Evolutionary conservation across 2,113 vertebrate genomes (phyloP).

Genomic region (Apeltes quadracus): DNA sequence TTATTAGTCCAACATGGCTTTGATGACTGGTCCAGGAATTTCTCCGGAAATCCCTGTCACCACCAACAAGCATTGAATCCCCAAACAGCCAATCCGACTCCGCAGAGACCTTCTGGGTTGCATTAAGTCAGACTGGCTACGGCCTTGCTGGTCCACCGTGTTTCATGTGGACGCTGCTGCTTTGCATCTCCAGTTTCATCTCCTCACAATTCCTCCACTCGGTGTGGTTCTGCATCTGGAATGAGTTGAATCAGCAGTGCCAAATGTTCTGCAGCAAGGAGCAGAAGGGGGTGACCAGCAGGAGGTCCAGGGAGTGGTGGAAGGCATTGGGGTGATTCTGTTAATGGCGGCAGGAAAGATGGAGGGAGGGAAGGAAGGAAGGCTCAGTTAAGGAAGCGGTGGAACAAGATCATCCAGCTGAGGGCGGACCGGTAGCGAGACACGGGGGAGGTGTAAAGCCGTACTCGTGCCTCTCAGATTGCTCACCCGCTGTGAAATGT

Average conservation of each 20-base stretch:
- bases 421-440: conserved; percentile 20
- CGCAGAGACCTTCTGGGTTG: conserved; percentile 58
- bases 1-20: conserved; percentile 40
- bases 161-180: conserved; percentile 56
- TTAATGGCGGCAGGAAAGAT: conserved; percentile 22
- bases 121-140: conserved; percentile 62
- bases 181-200: conserved; percentile 56
- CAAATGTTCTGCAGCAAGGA: conserved; percentile 64
- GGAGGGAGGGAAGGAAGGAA: background rate
- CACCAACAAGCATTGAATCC: conserved; percentile 46
- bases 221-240: conserved; percentile 69
- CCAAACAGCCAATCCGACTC: conserved; percentile 39
- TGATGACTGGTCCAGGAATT: conserved; percentile 40
- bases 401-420: conserved; percentile 19
- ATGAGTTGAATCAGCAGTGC: conserved; percentile 61
- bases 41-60: conserved; percentile 50
- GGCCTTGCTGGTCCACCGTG: conserved; percentile 41
- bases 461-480: conserved; percentile 40
- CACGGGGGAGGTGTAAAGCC: conserved; percentile 22
- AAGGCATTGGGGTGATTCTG: conserved; percentile 17
- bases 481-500: conserved; percentile 61
- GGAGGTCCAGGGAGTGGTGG: conserved; percentile 32
- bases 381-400: conserved; percentile 32
- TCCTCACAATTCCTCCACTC: conserved; percentile 41
- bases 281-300: conserved; percentile 34